Evolutionary conservation across 1,140 invertebrate genomes (phyloP), one percentile per base, ranked within the genome.

Genomic region (Brevipalpus yothersi): DNA sequence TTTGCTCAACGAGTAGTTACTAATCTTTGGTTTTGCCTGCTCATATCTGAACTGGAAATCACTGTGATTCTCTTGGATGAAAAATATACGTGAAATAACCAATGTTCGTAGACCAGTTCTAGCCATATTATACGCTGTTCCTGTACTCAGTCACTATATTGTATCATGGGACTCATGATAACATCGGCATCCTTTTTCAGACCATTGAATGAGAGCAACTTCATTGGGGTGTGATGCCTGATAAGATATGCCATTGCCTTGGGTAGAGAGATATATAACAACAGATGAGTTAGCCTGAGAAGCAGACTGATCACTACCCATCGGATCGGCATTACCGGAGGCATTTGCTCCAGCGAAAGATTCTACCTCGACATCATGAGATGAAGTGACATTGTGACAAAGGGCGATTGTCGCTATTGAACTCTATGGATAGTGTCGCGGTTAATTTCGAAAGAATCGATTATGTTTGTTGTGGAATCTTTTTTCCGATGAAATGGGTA

Each of bases 341-440:
- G 10, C 8, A 51, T 51, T 51, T n/a, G 49, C 43, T n/a, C 19
- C 56, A 23, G 41, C 43, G 15, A 41, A 31, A 23, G 58, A 11
- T n/a, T 58, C 58, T 5, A 31, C 19, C 49, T 65, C 64, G 42
- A 71, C 70, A 66, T 96, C 91, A 68, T 85, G 89, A 7, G 96
- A 89, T 0, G 95, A 94, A 0, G 95, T 99, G 0, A 99, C 95
- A 73, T 99, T 99, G 70, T 99, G 94, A 73, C 95, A 99, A 7
- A 99, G 72, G 0, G 93, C 92, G 13, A 99, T 72, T 0, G 93
- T 91, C 65, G 88, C 81, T 8, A 85, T 31, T 80, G 82, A 49
- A 93, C 81, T 47, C 87, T 76, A 47, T 63, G 60, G 19, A 64
- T 56, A 5, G 58, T 63, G 40, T 64, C 63, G 8, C 63, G 56